A percentile compares a stretch with the other conserved stretches of the same genome.
Conservation (phyloP, 2,113 vertebrate genomes). For the Phodopus roborovskii region DNA sequence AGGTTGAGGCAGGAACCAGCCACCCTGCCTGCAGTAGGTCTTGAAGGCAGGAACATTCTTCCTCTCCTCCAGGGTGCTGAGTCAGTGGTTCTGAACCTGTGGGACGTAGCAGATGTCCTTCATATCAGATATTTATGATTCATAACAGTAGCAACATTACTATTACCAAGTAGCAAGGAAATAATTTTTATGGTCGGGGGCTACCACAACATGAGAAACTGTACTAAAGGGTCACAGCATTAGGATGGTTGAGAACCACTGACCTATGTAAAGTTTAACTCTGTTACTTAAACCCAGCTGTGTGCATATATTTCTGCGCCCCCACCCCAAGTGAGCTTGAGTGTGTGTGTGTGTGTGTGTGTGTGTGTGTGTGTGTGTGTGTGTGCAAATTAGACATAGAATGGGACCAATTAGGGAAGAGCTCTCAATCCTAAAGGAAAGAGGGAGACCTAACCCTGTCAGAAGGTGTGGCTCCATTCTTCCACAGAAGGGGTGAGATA, state of each 20-base stretch:
- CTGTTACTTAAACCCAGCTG: background rate
- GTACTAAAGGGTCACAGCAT: background rate
- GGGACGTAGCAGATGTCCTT: background rate
- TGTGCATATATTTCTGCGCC: too few species aligned
- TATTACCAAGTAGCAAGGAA: background rate
- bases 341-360: background rate
- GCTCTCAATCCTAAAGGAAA: too few species aligned
- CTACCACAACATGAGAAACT: background rate
- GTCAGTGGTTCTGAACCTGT: background rate
- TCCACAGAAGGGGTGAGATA: background rate
- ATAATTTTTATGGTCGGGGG: background rate
- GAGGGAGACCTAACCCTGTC: background rate
- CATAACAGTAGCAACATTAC: background rate
- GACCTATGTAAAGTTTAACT: background rate
- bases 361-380: background rate
- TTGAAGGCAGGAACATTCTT: background rate
- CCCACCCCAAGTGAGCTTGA: too few species aligned
- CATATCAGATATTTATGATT: background rate
- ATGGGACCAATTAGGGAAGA: background rate
- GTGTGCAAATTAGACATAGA: background rate
- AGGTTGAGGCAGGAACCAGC: background rate
- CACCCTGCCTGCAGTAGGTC: background rate
- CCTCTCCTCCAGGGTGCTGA: background rate
- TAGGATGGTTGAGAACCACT: background rate
- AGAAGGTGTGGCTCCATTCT: background rate